Evolutionary conservation across 2,797 vertebrate genomes (phyloP).

Genomic region (Luscinia luscinia): DNA sequence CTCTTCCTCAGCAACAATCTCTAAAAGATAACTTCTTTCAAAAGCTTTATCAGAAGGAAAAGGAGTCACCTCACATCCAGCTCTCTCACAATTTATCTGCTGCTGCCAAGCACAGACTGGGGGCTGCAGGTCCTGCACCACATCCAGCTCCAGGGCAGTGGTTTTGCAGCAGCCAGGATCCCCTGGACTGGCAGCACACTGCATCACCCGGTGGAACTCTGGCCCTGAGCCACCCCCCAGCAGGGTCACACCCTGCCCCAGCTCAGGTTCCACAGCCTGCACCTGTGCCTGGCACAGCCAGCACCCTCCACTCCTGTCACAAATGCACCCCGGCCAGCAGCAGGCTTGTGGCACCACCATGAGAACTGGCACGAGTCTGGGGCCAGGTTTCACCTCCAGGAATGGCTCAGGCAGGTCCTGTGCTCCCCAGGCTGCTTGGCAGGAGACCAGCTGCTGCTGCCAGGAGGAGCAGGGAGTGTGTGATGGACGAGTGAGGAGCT

Average conservation of each 20-base stretch:
- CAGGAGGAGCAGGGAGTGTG: not conserved
- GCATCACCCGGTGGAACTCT: rapidly evolving
- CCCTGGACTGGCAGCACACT: rapidly evolving
- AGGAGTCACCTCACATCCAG: not conserved
- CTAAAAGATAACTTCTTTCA: not conserved
- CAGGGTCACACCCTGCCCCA: not conserved
- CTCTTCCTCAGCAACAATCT: not conserved
- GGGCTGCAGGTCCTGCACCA: not conserved
- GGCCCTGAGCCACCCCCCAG: rapidly evolving
- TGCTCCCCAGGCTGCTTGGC: not conserved
- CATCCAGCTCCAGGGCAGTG: not conserved
- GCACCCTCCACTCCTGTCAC: not conserved
- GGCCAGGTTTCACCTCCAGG: not conserved
- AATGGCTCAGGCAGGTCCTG: not conserved
- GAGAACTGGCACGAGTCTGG: not conserved
- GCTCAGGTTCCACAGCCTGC: too few species aligned
- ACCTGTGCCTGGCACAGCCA: rapidly evolving
- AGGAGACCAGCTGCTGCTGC: not conserved
- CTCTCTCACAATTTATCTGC: not conserved
- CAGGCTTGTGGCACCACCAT: not conserved
- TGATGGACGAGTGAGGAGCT: not conserved
- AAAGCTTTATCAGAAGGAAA: not conserved
- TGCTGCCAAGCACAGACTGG: not conserved
- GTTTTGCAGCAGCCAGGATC: not conserved
- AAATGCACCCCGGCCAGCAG: rapidly evolving